Conservation (phyloP, 2,797 vertebrate species). For the Nannoperca obscura region DNA sequence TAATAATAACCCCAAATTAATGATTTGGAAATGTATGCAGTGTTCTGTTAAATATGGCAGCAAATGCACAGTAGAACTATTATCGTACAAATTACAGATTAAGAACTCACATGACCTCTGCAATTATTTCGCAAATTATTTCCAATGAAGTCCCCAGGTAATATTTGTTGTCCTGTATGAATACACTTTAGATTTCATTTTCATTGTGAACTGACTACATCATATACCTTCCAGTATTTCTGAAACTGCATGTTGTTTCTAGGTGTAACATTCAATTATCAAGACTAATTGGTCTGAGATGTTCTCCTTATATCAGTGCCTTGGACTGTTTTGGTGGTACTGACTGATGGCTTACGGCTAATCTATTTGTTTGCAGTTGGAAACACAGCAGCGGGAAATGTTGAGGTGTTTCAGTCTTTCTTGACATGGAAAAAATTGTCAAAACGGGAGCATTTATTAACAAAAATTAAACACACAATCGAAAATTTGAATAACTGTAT, state of each 20-base stretch:
- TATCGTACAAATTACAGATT: conserved; percentile 9
- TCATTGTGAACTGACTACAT: not conserved
- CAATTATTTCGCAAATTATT: conserved; percentile 15
- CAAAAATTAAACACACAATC: not conserved
- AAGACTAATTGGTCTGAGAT: conserved; percentile 12
- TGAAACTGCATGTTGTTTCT: conserved; percentile 14
- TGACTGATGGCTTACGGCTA: not conserved
- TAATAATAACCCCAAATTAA: not conserved
- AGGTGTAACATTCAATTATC: not conserved
- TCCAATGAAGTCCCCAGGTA: conserved; percentile 8
- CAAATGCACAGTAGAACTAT: not conserved
- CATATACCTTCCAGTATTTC: conserved; percentile 5
- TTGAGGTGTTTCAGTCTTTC: not conserved
- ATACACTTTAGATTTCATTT: conserved; percentile 32
- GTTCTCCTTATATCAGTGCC: not conserved
- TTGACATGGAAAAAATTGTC: not conserved
- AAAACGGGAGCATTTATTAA: not conserved
- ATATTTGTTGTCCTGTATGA: not conserved
- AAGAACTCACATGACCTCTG: conserved; percentile 12
- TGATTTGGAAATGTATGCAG: conserved; percentile 20
- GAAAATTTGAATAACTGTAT: not conserved
- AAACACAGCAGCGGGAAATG: not conserved
- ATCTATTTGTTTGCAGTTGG: not conserved
- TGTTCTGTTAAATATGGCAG: conserved; percentile 8
- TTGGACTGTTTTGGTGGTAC: not conserved